These are phyloP conservation scores for Saccostrea echinata DNA, from an alignment of 1,140 invertebrate genomes.

Conservation along the genomic window DNA sequence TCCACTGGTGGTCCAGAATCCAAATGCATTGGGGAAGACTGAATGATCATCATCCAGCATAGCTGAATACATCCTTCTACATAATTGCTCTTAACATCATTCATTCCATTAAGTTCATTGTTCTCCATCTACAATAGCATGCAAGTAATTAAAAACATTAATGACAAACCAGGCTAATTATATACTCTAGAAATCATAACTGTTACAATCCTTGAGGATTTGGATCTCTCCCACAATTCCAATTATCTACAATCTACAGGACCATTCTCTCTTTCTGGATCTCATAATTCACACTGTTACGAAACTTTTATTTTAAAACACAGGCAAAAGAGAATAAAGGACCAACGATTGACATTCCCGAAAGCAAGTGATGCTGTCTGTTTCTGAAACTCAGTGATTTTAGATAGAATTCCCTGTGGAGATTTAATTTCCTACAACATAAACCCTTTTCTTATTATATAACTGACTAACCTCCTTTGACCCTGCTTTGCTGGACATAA, in stretches of 20 bases:
- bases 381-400: not conserved
- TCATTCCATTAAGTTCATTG: not conserved
- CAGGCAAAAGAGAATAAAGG: not conserved
- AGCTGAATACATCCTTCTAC: slow-evolving; percentile 42
- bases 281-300: too few species aligned
- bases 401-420: not conserved
- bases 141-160: not conserved
- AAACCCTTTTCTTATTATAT: not conserved
- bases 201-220: too few species aligned
- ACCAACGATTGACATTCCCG: not conserved
- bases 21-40: slow-evolving; percentile 33
- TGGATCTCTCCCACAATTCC: too few species aligned
- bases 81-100: not conserved
- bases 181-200: too few species aligned
- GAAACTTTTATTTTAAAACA: too few species aligned
- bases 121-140: not conserved
- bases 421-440: not conserved
- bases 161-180: too few species aligned
- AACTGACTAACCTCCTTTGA: too few species aligned
- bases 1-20: not conserved
- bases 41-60: slow-evolving; percentile 50
- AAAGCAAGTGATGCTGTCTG: not conserved
- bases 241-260: too few species aligned
- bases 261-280: too few species aligned
- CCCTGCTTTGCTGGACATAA: too few species aligned